A percentile compares a stretch with the other conserved stretches of the same genome.
Conservation (phyloP, 2,888 invertebrate genomes). For the Allolobophora icterica region DNA sequence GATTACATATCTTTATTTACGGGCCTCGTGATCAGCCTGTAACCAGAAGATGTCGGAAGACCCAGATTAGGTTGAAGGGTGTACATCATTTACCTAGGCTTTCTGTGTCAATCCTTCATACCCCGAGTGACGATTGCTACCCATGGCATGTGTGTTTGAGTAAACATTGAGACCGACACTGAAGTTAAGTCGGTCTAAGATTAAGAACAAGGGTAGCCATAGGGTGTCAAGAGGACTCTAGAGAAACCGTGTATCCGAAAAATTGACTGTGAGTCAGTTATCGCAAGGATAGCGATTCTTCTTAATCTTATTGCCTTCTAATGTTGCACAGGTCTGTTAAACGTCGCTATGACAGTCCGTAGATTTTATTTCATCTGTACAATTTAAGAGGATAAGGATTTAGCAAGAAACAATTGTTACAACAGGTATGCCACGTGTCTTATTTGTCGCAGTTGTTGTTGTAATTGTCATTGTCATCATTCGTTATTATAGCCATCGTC, state of each 20-base stretch:
- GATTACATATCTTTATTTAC: too few species aligned
- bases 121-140: not conserved
- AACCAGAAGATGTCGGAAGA: too few species aligned
- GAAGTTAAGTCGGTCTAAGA: not conserved
- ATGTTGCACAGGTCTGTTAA: too few species aligned
- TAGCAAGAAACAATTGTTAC: not conserved
- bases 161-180: not conserved
- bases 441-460: too few species aligned
- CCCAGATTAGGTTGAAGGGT: not conserved
- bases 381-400: not conserved
- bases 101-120: not conserved
- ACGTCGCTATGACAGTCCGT: not conserved
- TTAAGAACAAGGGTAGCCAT: not conserved
- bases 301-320: too few species aligned
- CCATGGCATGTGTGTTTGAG: not conserved
- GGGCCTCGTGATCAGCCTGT: too few species aligned
- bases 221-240: not conserved
- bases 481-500: too few species aligned
- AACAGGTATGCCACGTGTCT: not conserved
- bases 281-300: not conserved
- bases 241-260: not conserved
- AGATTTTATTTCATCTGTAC: not conserved
- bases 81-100: not conserved
- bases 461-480: too few species aligned
- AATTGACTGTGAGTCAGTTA: not conserved